Evolutionary conservation across 1,140 invertebrate species (phyloP), one percentile per base, ranked within the genome.

Genomic region (Oryzaephilus surinamensis): DNA sequence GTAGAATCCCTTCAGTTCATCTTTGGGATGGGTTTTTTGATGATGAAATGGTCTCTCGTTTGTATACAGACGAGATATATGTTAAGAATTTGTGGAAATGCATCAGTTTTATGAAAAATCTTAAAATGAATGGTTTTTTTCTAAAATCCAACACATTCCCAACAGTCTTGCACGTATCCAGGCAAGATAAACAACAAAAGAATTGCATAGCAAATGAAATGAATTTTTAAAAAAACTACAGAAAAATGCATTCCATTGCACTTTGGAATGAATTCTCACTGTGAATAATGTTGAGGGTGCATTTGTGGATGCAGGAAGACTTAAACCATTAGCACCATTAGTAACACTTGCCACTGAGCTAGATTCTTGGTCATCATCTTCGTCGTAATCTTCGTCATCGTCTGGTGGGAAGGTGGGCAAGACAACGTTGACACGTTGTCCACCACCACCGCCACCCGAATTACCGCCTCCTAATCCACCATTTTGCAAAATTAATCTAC

Each of bases 321-420:
- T 26, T 17, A 42, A 33, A 19, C 38, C 34, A n/a, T 33, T 18
- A 35, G 33, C 34, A 23, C 18, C 30, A 35, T 12, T 14, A 21
- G n/a, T 13, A 14, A 37, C 16, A 43, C 18, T 10, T 35, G 37
- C 35, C 18, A 45, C 54, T 43, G 19, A 32, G 12, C 16, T 15
- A 31, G 29, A 45, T 28, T 2, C 41, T 42, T 49, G 43, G 32
- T 52, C 54, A 11, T 63, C 47, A 21, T 49, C 41, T n/a, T 53
- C 46, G n/a, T 62, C 57, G 26, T 71, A 66, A 48, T 74, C 65
- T 6, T 65, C 58, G 39, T 66, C 60, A 24, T 56, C 55, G 43
- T 65, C 62, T 34, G 69, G 65, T 43, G 73, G 69, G 55, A 65
- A 70, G 42, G 70, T 67, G 36, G 65, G 70, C 35, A 70, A 55